phyloP scores from a whole-genome alignment of 2,888 invertebrate genomes.

The Drymonia ruficornis region DNA sequence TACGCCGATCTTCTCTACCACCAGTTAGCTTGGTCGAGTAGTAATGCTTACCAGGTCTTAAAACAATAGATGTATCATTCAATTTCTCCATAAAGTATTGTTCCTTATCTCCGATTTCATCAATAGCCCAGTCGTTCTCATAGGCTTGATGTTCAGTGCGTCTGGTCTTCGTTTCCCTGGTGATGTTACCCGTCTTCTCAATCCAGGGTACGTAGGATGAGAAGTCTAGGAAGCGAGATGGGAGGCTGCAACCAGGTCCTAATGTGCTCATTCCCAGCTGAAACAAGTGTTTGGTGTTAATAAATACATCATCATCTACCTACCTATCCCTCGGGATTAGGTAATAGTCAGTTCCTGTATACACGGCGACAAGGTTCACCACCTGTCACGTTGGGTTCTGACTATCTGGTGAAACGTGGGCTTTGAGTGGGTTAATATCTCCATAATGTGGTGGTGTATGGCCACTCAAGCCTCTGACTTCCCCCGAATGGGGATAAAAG shows the following conservation, averaged over 20 bases:
- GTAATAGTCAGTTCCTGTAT: no score
- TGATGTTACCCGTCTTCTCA: not conserved
- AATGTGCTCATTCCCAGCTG: constrained; percentile 11
- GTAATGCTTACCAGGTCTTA: constrained; percentile 11
- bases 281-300: not conserved
- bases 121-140: not conserved
- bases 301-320: no score
- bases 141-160: not conserved
- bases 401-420: no score
- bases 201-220: constrained; percentile 8
- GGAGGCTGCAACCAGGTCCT: constrained; percentile 11
- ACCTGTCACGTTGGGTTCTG: no score
- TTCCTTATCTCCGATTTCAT: not conserved
- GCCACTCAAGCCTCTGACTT: no score
- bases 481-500: no score
- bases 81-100: not conserved
- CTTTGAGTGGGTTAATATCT: no score
- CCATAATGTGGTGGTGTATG: no score
- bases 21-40: no score
- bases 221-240: constrained; percentile 9
- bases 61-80: not conserved
- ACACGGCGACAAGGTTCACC: no score
- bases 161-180: not conserved
- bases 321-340: no score
- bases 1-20: no score